These are phyloP conservation scores for Agrochola lychnidis DNA, from an alignment of 2,888 invertebrate species.

Conservation along the genomic window DNA sequence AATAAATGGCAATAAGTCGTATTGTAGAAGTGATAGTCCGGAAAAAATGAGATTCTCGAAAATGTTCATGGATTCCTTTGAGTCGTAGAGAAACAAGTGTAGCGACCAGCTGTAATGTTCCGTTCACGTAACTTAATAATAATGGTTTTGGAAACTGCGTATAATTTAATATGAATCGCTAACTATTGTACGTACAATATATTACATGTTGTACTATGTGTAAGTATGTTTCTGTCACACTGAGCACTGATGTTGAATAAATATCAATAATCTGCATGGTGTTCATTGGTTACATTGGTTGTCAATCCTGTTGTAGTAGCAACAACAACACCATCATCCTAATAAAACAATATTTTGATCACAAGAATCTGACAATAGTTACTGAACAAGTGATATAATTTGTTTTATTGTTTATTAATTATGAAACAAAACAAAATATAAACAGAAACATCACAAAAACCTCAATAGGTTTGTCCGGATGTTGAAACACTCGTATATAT, in stretches of 20 bases:
- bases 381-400: not conserved
- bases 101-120: conserved; percentile 48
- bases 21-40: conserved; percentile 19
- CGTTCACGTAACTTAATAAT: conserved; percentile 52
- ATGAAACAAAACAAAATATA: no score
- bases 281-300: conserved; percentile 16
- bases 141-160: conserved; percentile 33
- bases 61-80: conserved; percentile 50
- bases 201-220: conserved; percentile 13
- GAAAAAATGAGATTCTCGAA: conserved; percentile 43
- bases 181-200: not conserved
- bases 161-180: conserved; percentile 19
- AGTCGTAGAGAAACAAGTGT: conserved; percentile 39
- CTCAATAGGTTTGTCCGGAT: no score
- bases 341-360: conserved; percentile 11
- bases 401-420: no score
- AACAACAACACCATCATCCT: conserved; percentile 11
- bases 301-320: not conserved
- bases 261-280: conserved; percentile 29
- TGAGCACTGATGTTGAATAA: conserved; percentile 18
- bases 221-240: conserved; percentile 8
- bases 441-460: no score
- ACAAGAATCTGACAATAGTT: conserved; percentile 4
- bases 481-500: no score
- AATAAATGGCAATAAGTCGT: conserved; percentile 18